These are phyloP conservation scores for Steatornis caripensis DNA, from an alignment of 2,113 vertebrate genomes.

Conservation along the genomic window DNA sequence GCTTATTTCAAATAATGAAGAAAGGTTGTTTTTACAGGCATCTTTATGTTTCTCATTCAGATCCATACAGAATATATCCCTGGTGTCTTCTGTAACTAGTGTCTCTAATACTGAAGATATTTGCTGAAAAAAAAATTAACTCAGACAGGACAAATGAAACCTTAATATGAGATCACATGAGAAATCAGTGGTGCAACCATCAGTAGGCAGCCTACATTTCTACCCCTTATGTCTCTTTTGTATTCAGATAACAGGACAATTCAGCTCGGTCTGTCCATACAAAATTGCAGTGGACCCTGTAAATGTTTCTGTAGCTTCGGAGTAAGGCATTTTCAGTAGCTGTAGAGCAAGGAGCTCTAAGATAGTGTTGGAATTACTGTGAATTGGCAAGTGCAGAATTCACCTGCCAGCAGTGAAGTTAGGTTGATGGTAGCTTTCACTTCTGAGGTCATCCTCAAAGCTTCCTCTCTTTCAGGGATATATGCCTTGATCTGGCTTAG, in stretches of 20 bases:
- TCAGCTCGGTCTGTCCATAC: neutral
- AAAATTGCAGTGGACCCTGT: neutral
- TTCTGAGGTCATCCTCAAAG: neutral
- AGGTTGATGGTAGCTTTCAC: neutral
- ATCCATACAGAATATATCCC: neutral
- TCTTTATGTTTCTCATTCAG: neutral
- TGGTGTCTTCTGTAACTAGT: neutral
- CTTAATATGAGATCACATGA: neutral
- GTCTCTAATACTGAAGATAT: neutral
- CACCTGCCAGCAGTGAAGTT: neutral
- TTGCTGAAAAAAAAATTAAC: neutral
- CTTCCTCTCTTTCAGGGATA: neutral
- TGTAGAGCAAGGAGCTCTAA: neutral
- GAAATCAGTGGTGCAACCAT: neutral
- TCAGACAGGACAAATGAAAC: neutral
- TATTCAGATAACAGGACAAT: neutral
- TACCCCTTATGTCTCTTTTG: fast-evolving
- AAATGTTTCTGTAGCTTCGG: neutral
- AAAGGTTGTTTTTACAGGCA: neutral
- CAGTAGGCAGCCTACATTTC: neutral
- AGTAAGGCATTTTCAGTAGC: neutral
- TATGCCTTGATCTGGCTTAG: neutral
- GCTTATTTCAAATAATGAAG: neutral
- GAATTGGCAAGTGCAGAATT: neutral
- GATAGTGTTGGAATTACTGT: neutral